Conservation (phyloP, 2,888 invertebrate species). For the Hoplodrina blanda region DNA sequence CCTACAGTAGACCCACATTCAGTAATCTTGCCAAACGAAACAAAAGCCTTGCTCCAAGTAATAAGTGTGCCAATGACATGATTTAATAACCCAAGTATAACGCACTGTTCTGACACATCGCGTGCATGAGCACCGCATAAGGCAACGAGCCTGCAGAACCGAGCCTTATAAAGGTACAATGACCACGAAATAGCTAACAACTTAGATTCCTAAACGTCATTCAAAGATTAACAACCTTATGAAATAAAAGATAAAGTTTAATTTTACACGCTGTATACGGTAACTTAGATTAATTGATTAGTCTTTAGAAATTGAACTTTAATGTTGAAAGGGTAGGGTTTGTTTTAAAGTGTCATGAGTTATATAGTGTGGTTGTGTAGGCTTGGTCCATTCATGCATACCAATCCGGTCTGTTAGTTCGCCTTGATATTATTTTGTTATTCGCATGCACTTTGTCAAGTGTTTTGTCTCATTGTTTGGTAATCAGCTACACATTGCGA, state of each 20-base stretch:
- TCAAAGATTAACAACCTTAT: constrained; percentile 34
- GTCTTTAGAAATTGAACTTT: constrained; percentile 19
- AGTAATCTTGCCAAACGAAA: constrained; percentile 32
- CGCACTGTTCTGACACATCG: constrained; percentile 32
- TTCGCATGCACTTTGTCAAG: constrained; percentile 61
- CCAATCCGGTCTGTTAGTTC: constrained; percentile 59
- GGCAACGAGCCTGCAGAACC: constrained; percentile 45
- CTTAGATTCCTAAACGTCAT: not conserved
- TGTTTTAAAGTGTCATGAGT: constrained; percentile 6
- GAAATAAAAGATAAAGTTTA: not conserved
- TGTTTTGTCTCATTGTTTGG: constrained; percentile 59
- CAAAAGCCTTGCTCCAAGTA: constrained; percentile 45
- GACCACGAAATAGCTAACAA: constrained; percentile 58
- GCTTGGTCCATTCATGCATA: constrained; percentile 64
- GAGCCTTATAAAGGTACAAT: constrained; percentile 63
- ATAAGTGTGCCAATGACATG: constrained; percentile 54
- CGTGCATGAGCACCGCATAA: constrained; percentile 46
- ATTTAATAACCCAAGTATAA: constrained; percentile 52
- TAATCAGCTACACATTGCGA: constrained; percentile 44
- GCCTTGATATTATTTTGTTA: constrained; percentile 66
- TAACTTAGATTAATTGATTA: constrained; percentile 12
- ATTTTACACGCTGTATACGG: not conserved
- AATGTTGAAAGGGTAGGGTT: not conserved
- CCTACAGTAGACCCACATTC: constrained; percentile 18
- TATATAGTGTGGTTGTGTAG: constrained; percentile 39